Evolutionary conservation across 2,888 invertebrate genomes (phyloP).

Genomic region (Bruchidius siliquastri): DNA sequence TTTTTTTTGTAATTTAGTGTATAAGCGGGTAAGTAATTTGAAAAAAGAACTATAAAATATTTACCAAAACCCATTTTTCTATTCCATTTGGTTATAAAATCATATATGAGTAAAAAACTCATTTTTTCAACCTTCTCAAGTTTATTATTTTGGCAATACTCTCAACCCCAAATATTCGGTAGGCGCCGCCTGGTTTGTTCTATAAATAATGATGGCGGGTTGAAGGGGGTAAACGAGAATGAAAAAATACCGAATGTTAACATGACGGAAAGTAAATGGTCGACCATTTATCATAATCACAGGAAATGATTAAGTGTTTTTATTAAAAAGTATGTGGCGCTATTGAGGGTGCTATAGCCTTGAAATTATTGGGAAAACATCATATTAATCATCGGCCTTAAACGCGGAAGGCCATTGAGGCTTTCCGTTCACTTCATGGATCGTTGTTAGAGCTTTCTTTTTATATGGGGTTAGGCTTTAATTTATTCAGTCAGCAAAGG

Average conservation of each 20-base stretch:
- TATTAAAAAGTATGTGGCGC: neutral
- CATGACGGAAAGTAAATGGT: neutral
- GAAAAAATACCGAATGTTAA: neutral
- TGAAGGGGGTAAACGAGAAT: neutral
- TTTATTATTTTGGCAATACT: too few relatives aligned
- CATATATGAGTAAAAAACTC: too few relatives aligned
- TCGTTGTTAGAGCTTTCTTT: neutral
- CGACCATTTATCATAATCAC: neutral
- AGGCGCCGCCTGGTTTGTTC: neutral
- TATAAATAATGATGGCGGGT: neutral
- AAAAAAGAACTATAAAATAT: too few relatives aligned
- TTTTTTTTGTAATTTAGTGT: too few relatives aligned
- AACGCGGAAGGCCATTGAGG: neutral
- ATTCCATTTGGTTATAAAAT: too few relatives aligned
- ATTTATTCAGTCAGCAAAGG: too few relatives aligned
- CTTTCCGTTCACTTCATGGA: neutral
- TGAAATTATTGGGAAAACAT: neutral
- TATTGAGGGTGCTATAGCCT: neutral
- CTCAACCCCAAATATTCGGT: too few relatives aligned
- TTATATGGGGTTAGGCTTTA: neutral
- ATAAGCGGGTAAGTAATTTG: too few relatives aligned
- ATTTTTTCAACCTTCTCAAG: too few relatives aligned
- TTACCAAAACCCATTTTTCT: too few relatives aligned
- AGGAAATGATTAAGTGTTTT: neutral
- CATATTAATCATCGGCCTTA: neutral